These are phyloP conservation scores for Sesia bembeciformis DNA, from an alignment of 2,888 invertebrate genomes.

Conservation along the genomic window DNA sequence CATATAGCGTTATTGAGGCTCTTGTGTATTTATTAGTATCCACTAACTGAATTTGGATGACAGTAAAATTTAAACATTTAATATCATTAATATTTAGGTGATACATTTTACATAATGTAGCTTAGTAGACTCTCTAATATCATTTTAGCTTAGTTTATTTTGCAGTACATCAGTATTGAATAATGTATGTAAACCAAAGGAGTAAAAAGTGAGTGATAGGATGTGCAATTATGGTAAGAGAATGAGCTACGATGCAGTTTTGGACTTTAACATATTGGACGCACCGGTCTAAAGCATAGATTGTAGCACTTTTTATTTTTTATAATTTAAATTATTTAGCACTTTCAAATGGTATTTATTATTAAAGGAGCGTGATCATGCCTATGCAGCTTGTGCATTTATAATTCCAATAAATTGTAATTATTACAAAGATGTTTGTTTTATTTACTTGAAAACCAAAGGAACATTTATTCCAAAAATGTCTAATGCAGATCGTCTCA, in stretches of 20 bases:
- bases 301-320: constrained; percentile 47
- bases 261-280: constrained; percentile 37
- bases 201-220: constrained; percentile 1
- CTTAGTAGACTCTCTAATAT: too few species aligned
- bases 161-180: too few species aligned
- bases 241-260: constrained; percentile 25
- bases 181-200: not conserved
- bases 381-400: constrained; percentile 65
- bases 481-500: too few species aligned
- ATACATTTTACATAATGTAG: too few species aligned
- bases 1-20: constrained; percentile 16
- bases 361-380: constrained; percentile 55
- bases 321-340: constrained; percentile 58
- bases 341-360: constrained; percentile 59
- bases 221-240: constrained; percentile 26
- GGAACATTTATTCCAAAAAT: too few species aligned
- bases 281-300: constrained; percentile 64
- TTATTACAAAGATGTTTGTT: constrained; percentile 41
- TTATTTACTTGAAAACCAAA: constrained; percentile 19
- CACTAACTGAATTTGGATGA: too few species aligned
- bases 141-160: too few species aligned
- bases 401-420: constrained; percentile 71
- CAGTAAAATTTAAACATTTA: too few species aligned
- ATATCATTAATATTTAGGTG: too few species aligned
- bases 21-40: too few species aligned